Conservation (phyloP, 2,797 vertebrate genomes). For the Rhodeus uyekii region DNA sequence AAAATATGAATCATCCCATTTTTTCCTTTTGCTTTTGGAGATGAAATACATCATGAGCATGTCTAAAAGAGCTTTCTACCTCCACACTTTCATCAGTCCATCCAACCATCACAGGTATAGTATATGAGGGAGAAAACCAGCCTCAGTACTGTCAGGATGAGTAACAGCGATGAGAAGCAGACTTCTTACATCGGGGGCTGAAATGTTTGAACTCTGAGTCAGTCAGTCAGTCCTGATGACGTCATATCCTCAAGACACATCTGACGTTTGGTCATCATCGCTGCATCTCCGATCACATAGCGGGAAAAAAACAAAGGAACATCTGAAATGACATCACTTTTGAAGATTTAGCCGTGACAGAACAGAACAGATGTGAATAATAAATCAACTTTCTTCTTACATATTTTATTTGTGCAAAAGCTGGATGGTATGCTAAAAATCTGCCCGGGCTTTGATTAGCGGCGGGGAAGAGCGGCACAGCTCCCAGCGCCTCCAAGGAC, state of each 20-base stretch:
- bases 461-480: not conserved
- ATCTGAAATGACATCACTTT: constrained; percentile 7
- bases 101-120: not conserved
- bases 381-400: not conserved
- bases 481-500: not conserved
- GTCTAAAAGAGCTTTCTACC: not conserved
- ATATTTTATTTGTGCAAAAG: constrained; percentile 1
- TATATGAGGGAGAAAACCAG: not conserved
- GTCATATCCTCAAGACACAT: not conserved
- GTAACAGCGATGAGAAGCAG: not conserved
- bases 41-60: not conserved
- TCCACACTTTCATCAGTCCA: not conserved
- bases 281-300: not conserved
- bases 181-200: not conserved
- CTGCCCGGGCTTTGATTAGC: constrained; percentile 15
- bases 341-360: not conserved
- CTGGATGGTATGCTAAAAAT: not conserved
- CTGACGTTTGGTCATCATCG: not conserved
- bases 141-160: not conserved
- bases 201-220: not conserved
- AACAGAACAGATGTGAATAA: constrained; percentile 6
- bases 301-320: not conserved
- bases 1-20: not conserved
- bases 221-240: not conserved
- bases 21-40: not conserved